A percentile compares a stretch with the other conserved stretches of the same genome.
Conservation (phyloP, 2,113 vertebrate genomes). For the Aphyosemion australe region DNA sequence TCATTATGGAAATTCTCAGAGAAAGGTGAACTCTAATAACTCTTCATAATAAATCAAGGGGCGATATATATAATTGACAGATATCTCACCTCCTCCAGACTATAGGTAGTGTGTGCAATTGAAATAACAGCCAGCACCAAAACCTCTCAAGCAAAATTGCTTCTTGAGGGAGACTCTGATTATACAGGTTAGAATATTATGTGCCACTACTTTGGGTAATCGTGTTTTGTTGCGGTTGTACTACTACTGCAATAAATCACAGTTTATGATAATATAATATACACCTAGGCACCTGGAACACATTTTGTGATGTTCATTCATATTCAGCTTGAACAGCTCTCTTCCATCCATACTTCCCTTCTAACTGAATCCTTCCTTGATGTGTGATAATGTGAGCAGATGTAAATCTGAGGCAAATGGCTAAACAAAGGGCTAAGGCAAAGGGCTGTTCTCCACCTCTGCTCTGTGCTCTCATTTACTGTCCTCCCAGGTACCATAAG, state of each 20-base stretch:
- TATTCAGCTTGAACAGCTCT: conserved; percentile 31
- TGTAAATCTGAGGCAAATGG: conserved; percentile 36
- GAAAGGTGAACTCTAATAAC: conserved; percentile 73
- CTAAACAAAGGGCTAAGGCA: conserved; percentile 35
- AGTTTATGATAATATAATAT: conserved; percentile 64
- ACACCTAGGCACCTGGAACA: conserved; percentile 52
- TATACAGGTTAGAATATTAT: conserved; percentile 66
- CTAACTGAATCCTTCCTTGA: conserved; percentile 5
- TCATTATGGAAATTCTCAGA: conserved; percentile 71
- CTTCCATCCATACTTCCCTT: conserved; percentile 19
- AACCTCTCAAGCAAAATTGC: conserved; percentile 60
- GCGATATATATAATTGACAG: conserved; percentile 69
- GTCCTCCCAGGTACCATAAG: too few species aligned
- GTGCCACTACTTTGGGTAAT: conserved; percentile 61
- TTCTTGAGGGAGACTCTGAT: conserved; percentile 61
- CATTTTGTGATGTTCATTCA: conserved; percentile 46
- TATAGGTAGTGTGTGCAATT: conserved; percentile 46
- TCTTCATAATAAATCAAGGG: conserved; percentile 72
- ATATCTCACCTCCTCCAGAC: conserved; percentile 51
- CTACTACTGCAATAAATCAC: conserved; percentile 63
- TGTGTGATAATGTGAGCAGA: conserved; percentile 33
- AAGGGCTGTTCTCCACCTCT: too few species aligned
- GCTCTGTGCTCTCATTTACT: too few species aligned
- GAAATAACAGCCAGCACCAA: conserved; percentile 58
- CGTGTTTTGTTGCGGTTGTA: conserved; percentile 38